These are phyloP conservation scores for Drosophila melanosoma DNA, from an alignment of 2,888 invertebrate species.

Conservation along the genomic window DNA sequence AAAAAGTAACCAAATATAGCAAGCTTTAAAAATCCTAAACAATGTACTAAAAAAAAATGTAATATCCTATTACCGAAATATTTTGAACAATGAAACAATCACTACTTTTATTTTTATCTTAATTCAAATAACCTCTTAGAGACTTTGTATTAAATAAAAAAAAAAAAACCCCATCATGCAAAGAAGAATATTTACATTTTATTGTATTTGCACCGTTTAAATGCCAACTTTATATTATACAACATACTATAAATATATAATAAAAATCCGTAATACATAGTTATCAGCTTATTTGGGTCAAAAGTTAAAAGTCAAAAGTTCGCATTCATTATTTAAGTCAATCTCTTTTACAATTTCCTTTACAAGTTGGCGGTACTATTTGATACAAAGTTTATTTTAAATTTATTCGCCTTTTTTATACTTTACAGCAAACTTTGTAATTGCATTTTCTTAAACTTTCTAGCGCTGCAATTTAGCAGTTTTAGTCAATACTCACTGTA, in stretches of 20 bases:
- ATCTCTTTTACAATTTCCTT: not conserved
- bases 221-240: no score
- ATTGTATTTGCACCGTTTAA: not conserved
- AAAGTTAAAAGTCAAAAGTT: not conserved
- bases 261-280: no score
- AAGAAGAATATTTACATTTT: no score
- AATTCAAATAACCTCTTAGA: not conserved
- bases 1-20: no score
- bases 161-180: not conserved
- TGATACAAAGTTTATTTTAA: not conserved
- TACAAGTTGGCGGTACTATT: not conserved
- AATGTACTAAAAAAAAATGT: not conserved
- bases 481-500: constrained; percentile 28
- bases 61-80: not conserved
- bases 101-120: not conserved
- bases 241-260: no score
- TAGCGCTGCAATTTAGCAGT: not conserved
- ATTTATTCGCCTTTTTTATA: not conserved
- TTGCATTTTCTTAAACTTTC: constrained; percentile 2
- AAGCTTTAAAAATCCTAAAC: not conserved
- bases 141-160: not conserved
- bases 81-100: not conserved
- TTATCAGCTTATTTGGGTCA: not conserved
- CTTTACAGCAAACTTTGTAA: not conserved
- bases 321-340: not conserved